Conservation (phyloP, 2,113 vertebrate species). For the Aythya baeri region DNA sequence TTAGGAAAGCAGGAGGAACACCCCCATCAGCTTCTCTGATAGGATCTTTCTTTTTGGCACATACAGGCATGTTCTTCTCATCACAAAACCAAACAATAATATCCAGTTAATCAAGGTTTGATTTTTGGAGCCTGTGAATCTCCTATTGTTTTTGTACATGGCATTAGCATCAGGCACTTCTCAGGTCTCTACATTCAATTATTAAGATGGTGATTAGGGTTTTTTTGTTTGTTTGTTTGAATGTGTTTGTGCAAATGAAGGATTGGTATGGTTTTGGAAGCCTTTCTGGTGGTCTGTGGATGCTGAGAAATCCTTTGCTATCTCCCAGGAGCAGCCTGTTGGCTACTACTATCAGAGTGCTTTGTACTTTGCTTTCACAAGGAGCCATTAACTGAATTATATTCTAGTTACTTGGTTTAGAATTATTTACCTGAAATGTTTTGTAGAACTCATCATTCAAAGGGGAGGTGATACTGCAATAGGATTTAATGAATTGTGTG, state of each 20-base stretch:
- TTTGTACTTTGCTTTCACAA: neutral
- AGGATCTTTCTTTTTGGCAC: neutral
- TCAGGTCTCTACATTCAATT: neutral
- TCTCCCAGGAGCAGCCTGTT: neutral
- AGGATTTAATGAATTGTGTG: neutral
- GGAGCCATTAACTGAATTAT: neutral
- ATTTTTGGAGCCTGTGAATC: neutral
- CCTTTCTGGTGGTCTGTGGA: neutral
- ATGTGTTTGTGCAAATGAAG: neutral
- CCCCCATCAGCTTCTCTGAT: neutral
- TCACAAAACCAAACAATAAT: neutral
- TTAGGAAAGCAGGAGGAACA: neutral
- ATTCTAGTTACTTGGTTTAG: neutral
- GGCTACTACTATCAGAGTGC: fast-evolving
- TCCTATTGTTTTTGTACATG: fast-evolving
- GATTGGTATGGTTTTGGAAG: neutral
- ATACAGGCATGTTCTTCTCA: neutral
- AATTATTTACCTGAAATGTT: neutral
- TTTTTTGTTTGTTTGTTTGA: neutral
- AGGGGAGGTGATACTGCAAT: neutral
- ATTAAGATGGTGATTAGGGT: neutral
- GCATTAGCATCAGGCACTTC: neutral
- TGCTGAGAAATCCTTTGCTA: neutral
- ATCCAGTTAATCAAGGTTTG: neutral
- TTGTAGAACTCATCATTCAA: neutral